A percentile compares a stretch with the other conserved stretches of the same genome.
These are phyloP conservation scores for Ophion ventricosus DNA, from an alignment of 2,888 invertebrate species.

Conservation along the genomic window DNA sequence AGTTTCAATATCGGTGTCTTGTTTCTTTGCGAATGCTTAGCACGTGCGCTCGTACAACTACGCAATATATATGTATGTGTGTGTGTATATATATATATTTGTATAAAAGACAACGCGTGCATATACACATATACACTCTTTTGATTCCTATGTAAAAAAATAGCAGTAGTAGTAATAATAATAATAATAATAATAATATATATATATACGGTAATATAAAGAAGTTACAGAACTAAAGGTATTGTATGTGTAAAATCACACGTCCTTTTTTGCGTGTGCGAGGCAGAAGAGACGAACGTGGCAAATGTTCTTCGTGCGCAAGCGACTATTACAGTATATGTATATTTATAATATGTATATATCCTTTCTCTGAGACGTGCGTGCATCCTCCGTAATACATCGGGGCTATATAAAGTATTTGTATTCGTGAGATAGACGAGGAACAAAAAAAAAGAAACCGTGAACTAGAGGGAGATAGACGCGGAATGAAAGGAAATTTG, in stretches of 20 bases:
- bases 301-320: slow-evolving; percentile 66
- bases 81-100: background rate
- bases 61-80: slow-evolving; percentile 33
- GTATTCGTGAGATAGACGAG: slow-evolving; percentile 55
- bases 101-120: slow-evolving; percentile 59
- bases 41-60: slow-evolving; percentile 64
- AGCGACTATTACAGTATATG: slow-evolving; percentile 61
- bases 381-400: slow-evolving; percentile 66
- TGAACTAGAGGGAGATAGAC: slow-evolving; percentile 47
- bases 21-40: slow-evolving; percentile 57
- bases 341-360: slow-evolving; percentile 51
- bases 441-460: slow-evolving; percentile 25
- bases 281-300: slow-evolving; percentile 61
- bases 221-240: slow-evolving; percentile 53
- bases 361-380: slow-evolving; percentile 62
- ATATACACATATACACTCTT: slow-evolving; percentile 57
- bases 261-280: slow-evolving; percentile 62
- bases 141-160: slow-evolving; percentile 50
- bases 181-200: slow-evolving; percentile 8
- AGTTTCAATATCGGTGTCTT: slow-evolving; percentile 46
- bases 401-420: slow-evolving; percentile 48
- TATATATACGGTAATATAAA: slow-evolving; percentile 36
- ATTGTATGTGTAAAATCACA: slow-evolving; percentile 56
- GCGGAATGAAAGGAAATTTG: slow-evolving; percentile 46
- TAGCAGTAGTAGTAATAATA: slow-evolving; percentile 1